Evolutionary conservation across 2,888 invertebrate species (phyloP).

Genomic region (Drosophila planitibia): DNA sequence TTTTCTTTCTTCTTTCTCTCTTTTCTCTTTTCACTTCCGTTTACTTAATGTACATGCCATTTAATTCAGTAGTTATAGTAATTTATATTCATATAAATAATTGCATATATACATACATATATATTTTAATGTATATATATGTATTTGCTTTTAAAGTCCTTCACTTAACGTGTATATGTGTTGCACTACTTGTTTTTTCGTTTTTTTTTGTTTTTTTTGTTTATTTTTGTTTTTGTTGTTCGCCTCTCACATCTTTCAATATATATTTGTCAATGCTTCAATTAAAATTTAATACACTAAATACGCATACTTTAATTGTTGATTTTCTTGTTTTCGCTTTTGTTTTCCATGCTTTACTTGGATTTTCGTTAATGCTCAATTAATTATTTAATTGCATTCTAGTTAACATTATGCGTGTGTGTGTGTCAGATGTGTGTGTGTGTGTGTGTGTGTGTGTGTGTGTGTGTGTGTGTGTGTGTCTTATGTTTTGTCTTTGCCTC

Average conservation of each 20-base stretch:
- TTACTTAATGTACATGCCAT: constrained; percentile 75
- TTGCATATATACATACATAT: constrained; percentile 48
- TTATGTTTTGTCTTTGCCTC: constrained; percentile 41
- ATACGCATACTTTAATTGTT: constrained; percentile 55
- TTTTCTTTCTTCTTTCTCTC: constrained; percentile 27
- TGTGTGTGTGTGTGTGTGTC: constrained; percentile 25
- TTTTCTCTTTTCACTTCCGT: constrained; percentile 23
- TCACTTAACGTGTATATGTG: constrained; percentile 58
- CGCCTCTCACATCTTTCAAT: constrained; percentile 22
- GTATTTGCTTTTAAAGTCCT: constrained; percentile 70
- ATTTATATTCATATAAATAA: constrained; percentile 70
- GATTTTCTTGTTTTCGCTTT: constrained; percentile 27
- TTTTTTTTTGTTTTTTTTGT: background rate
- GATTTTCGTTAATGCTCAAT: constrained; percentile 58
- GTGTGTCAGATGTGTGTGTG: constrained; percentile 11
- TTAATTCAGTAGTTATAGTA: constrained; percentile 68
- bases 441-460: constrained; percentile 19
- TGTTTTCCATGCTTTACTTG: constrained; percentile 33
- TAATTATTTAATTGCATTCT: constrained; percentile 69
- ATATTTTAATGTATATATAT: constrained; percentile 52
- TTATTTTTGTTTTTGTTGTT: background rate
- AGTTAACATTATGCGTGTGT: constrained; percentile 61
- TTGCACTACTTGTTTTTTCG: constrained; percentile 32
- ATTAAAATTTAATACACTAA: constrained; percentile 72
- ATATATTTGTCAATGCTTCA: constrained; percentile 48